Conservation (phyloP, 2,888 invertebrate species). For the Trisateles emortualis region DNA sequence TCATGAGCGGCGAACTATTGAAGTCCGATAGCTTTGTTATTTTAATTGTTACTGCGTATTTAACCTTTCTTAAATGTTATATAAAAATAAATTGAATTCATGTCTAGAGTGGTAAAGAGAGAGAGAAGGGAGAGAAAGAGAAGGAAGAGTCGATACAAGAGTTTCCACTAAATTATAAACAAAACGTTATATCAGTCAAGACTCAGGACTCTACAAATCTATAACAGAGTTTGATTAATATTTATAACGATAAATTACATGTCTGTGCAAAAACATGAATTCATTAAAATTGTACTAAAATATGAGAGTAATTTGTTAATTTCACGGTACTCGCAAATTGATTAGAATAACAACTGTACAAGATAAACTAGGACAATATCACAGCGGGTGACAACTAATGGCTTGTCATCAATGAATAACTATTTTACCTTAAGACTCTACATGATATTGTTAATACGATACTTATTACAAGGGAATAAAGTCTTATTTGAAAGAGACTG, state of each 20-base stretch:
- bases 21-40: background rate
- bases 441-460: slow-evolving; percentile 1
- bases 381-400: slow-evolving; percentile 29
- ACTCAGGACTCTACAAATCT: too few relatives aligned
- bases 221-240: background rate
- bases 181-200: too few relatives aligned
- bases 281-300: background rate
- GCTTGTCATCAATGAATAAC: slow-evolving; percentile 22
- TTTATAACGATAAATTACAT: too few relatives aligned
- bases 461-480: background rate
- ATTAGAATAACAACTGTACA: background rate
- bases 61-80: background rate
- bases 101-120: too few relatives aligned
- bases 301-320: slow-evolving; percentile 14
- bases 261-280: too few relatives aligned
- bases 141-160: too few relatives aligned
- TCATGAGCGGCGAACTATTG: background rate
- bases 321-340: slow-evolving; percentile 24
- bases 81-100: too few relatives aligned
- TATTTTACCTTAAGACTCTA: slow-evolving; percentile 3
- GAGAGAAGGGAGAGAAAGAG: too few relatives aligned
- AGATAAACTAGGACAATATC: slow-evolving; percentile 10
- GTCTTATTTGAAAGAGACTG: too few relatives aligned
- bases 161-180: too few relatives aligned
- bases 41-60: background rate